phyloP scores from a whole-genome alignment of 2,888 invertebrate genomes.

The Choreutis nemorana region DNA sequence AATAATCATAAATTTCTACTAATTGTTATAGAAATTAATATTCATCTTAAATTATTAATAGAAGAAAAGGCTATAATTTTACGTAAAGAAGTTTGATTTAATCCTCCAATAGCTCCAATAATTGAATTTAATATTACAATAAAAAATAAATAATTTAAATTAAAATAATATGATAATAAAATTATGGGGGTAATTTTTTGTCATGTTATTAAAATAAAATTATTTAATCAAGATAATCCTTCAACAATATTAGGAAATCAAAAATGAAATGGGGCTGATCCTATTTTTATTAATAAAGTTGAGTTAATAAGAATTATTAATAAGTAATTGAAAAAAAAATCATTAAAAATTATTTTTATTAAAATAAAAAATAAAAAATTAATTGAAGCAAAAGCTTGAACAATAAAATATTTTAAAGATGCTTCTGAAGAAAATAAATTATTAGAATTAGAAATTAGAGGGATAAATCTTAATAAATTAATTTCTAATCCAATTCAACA shows the following conservation, averaged over 20 bases:
- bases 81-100: constrained; percentile 64
- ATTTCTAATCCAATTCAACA: constrained; percentile 71
- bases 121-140: constrained; percentile 50
- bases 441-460: constrained; percentile 56
- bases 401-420: constrained; percentile 69
- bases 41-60: constrained; percentile 70
- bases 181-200: constrained; percentile 72
- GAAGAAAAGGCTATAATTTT: constrained; percentile 70
- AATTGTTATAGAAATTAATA: constrained; percentile 46
- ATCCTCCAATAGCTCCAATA: constrained; percentile 56
- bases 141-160: constrained; percentile 41
- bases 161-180: constrained; percentile 52
- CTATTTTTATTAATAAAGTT: constrained; percentile 62
- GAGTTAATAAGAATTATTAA: constrained; percentile 42
- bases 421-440: constrained; percentile 60
- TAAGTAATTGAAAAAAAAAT: constrained; percentile 8
- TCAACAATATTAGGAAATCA: constrained; percentile 69
- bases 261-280: constrained; percentile 65
- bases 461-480: constrained; percentile 69
- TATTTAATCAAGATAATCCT: constrained; percentile 65
- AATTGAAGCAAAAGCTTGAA: constrained; percentile 65
- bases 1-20: constrained; percentile 51
- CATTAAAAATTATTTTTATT: constrained; percentile 28
- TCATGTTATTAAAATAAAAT: constrained; percentile 66
- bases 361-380: constrained; percentile 58